Evolutionary conservation across 2,113 vertebrate species (phyloP), one percentile per base, ranked within the genome.

Genomic region (Anoplopoma fimbria): DNA sequence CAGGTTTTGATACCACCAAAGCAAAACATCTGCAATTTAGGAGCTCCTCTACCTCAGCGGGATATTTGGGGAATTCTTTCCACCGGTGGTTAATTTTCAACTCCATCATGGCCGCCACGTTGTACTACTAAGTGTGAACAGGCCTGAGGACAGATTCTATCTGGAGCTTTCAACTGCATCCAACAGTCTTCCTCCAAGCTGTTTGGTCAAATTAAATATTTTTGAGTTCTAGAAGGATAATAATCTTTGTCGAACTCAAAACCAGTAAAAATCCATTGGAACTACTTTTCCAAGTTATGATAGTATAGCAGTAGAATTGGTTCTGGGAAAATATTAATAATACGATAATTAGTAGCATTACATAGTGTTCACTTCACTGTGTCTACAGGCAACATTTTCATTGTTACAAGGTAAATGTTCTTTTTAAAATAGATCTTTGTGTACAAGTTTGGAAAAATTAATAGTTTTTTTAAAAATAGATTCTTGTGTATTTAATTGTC

Each of bases 11-110:
- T n/a, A n/a, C n/a, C n/a, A n/a, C n/a, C n/a, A n/a, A n/a, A n/a
- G n/a, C n/a, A n/a, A n/a, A n/a, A n/a, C 40, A 58, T 55, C 40
- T 2, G n/a, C 49, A 49, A 38, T 61, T 45, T 47, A 57, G 27
- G 34, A 76, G 33, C 38, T 33, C 25, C 1, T 51, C 49, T 21
- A 51, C 27, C 31, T 64, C 65, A 8, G 73, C 2, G 0, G 58
- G 36, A 68, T 76, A 47, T 85, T 76, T 78, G 8, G 29, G 61
- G 53, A 45, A 75, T 72, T 88, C 60, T 82, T 85, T 87, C 82
- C 77, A 77, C 15, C 4, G 6, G 31, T 64, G 57, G 55, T 80
- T 72, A 40, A 83, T 84, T 73, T 75, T 79, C 70, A 69, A 63
- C 63, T 60, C 31, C 53, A 14, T n/a, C 3, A 15, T 36, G 8